Evolutionary conservation across 92 coral and sea anemone genomes (phyloP).

Genomic region (Palythoa heliodiscus): DNA sequence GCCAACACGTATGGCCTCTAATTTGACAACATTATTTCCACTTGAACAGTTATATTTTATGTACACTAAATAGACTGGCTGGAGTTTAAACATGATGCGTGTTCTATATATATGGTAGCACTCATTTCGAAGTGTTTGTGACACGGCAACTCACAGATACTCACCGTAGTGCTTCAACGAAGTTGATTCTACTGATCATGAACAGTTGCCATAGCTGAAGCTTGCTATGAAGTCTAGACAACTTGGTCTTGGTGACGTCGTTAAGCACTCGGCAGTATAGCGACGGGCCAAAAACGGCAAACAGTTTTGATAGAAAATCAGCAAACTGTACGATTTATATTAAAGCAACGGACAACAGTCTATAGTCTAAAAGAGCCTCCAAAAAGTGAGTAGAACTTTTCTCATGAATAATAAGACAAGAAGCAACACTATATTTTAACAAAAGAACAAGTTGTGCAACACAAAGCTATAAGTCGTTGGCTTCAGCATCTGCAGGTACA

Average conservation of each 20-base stretch:
- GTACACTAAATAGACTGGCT: neutral
- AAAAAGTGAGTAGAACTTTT: neutral
- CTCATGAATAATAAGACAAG: neutral
- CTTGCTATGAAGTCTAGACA: neutral
- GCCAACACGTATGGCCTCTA: neutral
- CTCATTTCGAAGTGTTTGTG: neutral
- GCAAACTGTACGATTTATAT: neutral
- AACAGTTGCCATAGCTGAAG: neutral
- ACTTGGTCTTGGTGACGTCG: too few species aligned
- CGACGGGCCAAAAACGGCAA: neutral
- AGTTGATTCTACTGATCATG: neutral
- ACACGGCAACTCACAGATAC: neutral
- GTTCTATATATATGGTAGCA: too few species aligned
- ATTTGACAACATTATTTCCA: slow-evolving; percentile 15
- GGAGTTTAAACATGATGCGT: neutral
- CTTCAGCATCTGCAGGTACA: neutral
- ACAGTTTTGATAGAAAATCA: neutral
- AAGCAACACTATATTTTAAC: neutral
- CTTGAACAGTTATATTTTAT: neutral
- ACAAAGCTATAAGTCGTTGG: neutral
- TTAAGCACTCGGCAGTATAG: neutral
- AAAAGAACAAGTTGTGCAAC: neutral
- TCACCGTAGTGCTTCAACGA: neutral
- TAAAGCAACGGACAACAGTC: neutral
- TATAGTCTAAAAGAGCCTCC: neutral